Percentiles rank a stretch among this genome's conserved stretches.
Evolutionary conservation across 2,797 vertebrate species (phyloP).

Genomic region (Hyperoplus lanceolatus): DNA sequence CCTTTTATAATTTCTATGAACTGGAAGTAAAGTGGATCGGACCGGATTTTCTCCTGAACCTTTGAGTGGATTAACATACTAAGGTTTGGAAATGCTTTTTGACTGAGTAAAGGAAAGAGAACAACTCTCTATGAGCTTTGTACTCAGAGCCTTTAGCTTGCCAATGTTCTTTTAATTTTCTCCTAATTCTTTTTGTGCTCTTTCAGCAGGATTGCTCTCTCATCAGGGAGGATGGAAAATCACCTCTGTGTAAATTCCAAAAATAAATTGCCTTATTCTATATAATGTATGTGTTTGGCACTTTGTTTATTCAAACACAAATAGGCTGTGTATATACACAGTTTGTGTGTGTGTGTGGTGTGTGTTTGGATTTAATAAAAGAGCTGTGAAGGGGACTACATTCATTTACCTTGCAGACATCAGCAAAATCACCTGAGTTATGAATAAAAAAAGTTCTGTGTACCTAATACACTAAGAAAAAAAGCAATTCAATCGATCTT

Average conservation of each 20-base stretch:
- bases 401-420: conserved; percentile 4
- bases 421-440: background rate
- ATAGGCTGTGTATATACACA: background rate
- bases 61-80: conserved; percentile 16
- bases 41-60: conserved; percentile 13
- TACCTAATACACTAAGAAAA: background rate
- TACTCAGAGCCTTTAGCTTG: background rate
- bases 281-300: conserved; percentile 20
- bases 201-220: conserved; percentile 65
- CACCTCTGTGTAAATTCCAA: conserved; percentile 64
- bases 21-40: conserved; percentile 25
- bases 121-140: background rate
- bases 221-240: conserved; percentile 58
- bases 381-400: background rate
- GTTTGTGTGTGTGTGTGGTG: background rate
- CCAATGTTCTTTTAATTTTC: conserved; percentile 37
- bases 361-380: background rate
- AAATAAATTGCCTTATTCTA: conserved; percentile 53
- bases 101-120: conserved; percentile 10
- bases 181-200: conserved; percentile 54
- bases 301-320: conserved; percentile 28
- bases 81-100: conserved; percentile 12
- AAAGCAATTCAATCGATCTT: background rate
- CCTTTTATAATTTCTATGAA: conserved; percentile 42
- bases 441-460: background rate